A percentile compares a stretch with the other conserved stretches of the same genome.
These are phyloP conservation scores for Tachina fera DNA, from an alignment of 2,888 invertebrate genomes.

Conservation along the genomic window DNA sequence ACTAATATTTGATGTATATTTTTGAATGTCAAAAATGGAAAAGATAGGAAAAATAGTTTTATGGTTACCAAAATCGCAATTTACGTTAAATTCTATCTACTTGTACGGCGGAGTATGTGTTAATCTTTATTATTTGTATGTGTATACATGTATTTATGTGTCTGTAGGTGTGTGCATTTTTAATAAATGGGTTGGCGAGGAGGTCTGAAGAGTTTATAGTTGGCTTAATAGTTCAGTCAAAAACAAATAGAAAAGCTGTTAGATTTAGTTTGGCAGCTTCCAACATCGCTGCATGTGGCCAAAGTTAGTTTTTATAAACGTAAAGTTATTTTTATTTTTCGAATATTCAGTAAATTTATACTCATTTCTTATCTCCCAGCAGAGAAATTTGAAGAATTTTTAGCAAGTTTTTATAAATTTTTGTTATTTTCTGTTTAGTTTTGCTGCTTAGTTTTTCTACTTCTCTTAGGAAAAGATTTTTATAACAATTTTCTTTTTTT, in stretches of 20 bases:
- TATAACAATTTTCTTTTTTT: constrained; percentile 14
- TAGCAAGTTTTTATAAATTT: constrained; percentile 58
- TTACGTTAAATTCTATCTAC: constrained; percentile 16
- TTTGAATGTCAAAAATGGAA: constrained; percentile 82
- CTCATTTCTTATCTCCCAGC: constrained; percentile 54
- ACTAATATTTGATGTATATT: constrained; percentile 69
- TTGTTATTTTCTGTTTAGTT: constrained; percentile 32
- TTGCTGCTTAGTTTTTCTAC: neutral
- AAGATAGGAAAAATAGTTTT: constrained; percentile 81
- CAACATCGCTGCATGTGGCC: neutral
- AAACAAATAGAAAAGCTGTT: neutral
- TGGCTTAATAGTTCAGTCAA: constrained; percentile 32
- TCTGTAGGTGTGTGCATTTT: neutral
- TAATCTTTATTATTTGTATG: neutral
- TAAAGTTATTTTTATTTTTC: constrained; percentile 6
- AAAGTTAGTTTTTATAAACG: constrained; percentile 35
- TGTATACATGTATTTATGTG: constrained; percentile 23
- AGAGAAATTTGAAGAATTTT: constrained; percentile 66
- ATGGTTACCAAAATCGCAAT: constrained; percentile 80
- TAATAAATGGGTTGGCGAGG: neutral
- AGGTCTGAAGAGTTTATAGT: neutral
- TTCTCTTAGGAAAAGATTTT: constrained; percentile 30
- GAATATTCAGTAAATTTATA: constrained; percentile 17
- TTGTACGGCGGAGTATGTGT: neutral
- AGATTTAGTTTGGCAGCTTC: neutral